Percentiles rank a stretch among this genome's conserved stretches.
phyloP scores from a whole-genome alignment of 2,113 vertebrate genomes.

The Toxotes chatareus region DNA sequence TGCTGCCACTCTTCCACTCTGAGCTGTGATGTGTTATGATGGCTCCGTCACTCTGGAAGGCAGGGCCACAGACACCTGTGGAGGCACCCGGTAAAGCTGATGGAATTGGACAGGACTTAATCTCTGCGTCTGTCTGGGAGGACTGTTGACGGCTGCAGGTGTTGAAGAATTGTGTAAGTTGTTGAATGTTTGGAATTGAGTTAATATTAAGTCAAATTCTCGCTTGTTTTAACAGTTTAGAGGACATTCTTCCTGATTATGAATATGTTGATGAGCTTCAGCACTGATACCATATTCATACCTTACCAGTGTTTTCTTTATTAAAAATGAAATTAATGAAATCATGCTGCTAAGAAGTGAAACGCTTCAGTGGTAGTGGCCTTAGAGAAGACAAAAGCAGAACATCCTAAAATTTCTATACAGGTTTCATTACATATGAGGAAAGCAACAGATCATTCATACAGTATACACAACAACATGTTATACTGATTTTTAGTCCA shows the following conservation, averaged over 20 bases:
- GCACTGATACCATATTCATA: background rate
- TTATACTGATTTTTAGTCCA: background rate
- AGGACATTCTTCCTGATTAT: background rate
- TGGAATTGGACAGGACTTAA: conserved; percentile 66
- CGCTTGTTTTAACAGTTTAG: background rate
- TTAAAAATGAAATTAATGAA: background rate
- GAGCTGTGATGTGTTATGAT: conserved; percentile 79
- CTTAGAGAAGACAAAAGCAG: background rate
- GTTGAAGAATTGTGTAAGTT: conserved; percentile 3
- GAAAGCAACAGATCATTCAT: too few species aligned
- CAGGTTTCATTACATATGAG: background rate
- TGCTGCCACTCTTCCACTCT: conserved; percentile 71
- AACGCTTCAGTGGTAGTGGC: background rate
- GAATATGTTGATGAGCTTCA: background rate
- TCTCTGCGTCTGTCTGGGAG: conserved; percentile 24
- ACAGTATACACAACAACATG: background rate
- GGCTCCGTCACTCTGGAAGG: conserved; percentile 68
- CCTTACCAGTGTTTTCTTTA: background rate
- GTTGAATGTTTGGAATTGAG: background rate
- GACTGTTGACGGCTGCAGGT: conserved; percentile 29
- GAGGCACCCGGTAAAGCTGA: conserved; percentile 64
- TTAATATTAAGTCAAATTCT: background rate
- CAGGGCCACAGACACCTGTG: conserved; percentile 77
- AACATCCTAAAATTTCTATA: too few species aligned
- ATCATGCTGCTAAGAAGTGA: background rate